Evolutionary conservation across 2,888 invertebrate genomes (phyloP).

Genomic region (Andrena bicolor): DNA sequence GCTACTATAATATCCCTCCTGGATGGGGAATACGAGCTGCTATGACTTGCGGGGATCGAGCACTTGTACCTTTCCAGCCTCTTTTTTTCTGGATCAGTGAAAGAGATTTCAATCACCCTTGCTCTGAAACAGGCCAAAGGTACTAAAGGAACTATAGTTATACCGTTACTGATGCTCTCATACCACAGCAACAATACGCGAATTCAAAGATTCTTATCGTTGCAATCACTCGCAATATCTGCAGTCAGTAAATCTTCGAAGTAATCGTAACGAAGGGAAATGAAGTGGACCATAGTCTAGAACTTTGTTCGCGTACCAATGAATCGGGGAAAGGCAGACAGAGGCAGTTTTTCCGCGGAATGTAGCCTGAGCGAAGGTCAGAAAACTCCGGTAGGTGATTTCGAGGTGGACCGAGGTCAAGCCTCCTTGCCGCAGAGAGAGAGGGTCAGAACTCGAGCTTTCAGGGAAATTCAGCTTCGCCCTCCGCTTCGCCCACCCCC

Average conservation of each 20-base stretch:
- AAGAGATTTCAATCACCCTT: not conserved
- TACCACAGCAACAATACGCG: too few species aligned
- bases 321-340: not conserved
- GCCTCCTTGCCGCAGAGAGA: constrained; percentile 48
- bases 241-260: not conserved
- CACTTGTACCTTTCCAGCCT: constrained; percentile 3
- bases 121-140: too few species aligned
- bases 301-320: not conserved
- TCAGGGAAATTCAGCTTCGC: constrained; percentile 56
- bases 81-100: not conserved
- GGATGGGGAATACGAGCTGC: constrained; percentile 34
- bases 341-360: constrained; percentile 22
- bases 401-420: constrained; percentile 63
- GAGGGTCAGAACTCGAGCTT: constrained; percentile 60
- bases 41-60: not conserved
- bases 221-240: not conserved
- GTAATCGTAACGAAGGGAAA: not conserved
- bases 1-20: constrained; percentile 60
- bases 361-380: constrained; percentile 53
- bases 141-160: not conserved
- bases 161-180: not conserved
- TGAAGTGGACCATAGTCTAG: too few species aligned
- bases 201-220: too few species aligned
- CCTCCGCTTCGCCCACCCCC: constrained; percentile 39
- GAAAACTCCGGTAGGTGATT: constrained; percentile 61